Percentiles rank a stretch among this genome's conserved stretches.
Evolutionary conservation across 2,797 vertebrate species (phyloP).

Genomic region (Vespertilio murinus): DNA sequence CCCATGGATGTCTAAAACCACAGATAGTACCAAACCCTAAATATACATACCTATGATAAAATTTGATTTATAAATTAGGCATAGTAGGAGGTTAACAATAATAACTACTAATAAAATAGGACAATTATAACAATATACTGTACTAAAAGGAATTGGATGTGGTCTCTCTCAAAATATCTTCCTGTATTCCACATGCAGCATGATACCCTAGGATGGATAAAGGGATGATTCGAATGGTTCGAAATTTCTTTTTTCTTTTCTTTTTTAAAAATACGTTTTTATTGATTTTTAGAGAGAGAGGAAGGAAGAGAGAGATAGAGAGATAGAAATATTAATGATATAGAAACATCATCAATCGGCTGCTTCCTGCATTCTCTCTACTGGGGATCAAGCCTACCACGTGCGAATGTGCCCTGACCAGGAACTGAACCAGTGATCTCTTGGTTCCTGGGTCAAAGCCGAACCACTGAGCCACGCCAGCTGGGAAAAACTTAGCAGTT

Average conservation of each 20-base stretch:
- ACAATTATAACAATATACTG: neutral
- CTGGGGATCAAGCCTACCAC: too few species aligned
- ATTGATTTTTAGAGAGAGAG: too few species aligned
- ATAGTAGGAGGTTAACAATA: neutral
- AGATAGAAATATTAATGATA: too few species aligned
- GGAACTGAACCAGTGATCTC: too few species aligned
- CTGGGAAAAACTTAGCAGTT: neutral
- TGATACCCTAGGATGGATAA: neutral
- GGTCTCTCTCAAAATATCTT: neutral
- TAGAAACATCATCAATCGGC: too few species aligned
- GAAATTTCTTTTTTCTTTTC: neutral
- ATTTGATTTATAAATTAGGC: neutral
- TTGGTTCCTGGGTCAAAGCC: too few species aligned
- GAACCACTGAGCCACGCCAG: too few species aligned
- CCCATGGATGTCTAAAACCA: neutral
- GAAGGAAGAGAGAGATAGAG: too few species aligned
- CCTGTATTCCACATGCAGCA: neutral
- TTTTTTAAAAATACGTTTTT: too few species aligned
- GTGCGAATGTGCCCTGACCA: too few species aligned
- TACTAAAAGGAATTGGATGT: neutral
- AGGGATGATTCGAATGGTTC: neutral
- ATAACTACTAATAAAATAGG: neutral
- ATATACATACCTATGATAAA: neutral
- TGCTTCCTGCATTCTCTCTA: too few species aligned
- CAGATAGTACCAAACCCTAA: neutral